Evolutionary conservation across 2,888 invertebrate genomes (phyloP).

Genomic region (Camptogramma bilineatum): DNA sequence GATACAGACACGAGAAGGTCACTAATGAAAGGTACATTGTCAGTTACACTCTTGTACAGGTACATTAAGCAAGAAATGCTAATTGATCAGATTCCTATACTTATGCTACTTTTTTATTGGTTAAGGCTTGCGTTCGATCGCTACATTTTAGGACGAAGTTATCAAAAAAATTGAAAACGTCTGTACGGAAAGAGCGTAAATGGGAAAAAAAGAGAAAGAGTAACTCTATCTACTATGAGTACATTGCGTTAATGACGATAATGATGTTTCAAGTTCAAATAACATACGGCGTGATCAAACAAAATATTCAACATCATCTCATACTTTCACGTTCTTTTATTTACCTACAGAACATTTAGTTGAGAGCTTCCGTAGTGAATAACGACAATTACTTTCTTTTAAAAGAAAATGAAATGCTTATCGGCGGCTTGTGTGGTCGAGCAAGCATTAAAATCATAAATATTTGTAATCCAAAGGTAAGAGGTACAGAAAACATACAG

Average conservation of each 20-base stretch:
- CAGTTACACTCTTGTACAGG: constrained; percentile 20
- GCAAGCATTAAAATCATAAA: background rate
- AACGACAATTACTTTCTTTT: background rate
- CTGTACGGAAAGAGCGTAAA: too few relatives aligned
- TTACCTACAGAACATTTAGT: background rate
- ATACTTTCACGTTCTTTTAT: background rate
- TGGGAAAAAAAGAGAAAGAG: too few relatives aligned
- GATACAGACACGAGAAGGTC: constrained; percentile 36
- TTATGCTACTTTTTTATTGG: background rate
- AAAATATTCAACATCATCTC: too few relatives aligned
- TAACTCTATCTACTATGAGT: too few relatives aligned
- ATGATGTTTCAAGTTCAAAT: too few relatives aligned
- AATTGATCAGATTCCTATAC: constrained; percentile 4
- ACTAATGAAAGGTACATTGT: constrained; percentile 36
- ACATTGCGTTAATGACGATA: too few relatives aligned
- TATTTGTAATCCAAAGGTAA: constrained; percentile 2
- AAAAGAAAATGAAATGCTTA: background rate
- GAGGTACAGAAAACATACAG: background rate
- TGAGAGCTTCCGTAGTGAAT: background rate
- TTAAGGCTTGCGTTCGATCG: background rate
- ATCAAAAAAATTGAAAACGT: too few relatives aligned
- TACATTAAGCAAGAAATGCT: constrained; percentile 31
- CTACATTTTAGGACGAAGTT: too few relatives aligned
- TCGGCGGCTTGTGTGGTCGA: background rate
- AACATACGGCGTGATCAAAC: too few relatives aligned